Evolutionary conservation across 2,797 vertebrate species (phyloP).

Genomic region (Catharus ustulatus): DNA sequence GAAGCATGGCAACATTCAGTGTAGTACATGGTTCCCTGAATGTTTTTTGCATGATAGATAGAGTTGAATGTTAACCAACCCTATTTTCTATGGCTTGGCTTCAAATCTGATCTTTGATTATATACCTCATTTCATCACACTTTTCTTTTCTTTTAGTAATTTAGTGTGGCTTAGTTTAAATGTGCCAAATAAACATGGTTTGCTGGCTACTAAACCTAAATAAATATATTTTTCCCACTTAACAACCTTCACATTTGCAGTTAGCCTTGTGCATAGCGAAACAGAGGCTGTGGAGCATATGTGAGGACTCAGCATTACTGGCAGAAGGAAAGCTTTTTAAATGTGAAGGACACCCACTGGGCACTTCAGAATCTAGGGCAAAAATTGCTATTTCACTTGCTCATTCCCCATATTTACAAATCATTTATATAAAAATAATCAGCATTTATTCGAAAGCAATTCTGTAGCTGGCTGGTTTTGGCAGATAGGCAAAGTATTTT

Average conservation of each 20-base stretch:
- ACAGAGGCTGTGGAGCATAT: neutral
- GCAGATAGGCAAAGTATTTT: neutral
- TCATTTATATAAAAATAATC: conserved; percentile 10
- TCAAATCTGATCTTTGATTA: neutral
- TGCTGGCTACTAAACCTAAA: conserved; percentile 31
- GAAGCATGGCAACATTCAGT: neutral
- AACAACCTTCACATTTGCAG: conserved; percentile 16
- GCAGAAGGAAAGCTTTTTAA: conserved; percentile 28
- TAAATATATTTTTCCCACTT: neutral
- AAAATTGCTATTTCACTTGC: neutral
- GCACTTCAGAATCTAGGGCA: neutral
- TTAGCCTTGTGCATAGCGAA: neutral
- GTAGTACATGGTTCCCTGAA: neutral
- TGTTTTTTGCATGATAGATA: neutral
- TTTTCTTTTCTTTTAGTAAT: neutral
- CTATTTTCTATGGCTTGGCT: neutral
- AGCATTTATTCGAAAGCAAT: neutral
- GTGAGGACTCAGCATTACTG: neutral
- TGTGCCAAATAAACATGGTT: conserved; percentile 1
- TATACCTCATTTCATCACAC: neutral
- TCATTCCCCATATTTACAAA: conserved; percentile 26
- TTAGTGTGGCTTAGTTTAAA: conserved; percentile 14
- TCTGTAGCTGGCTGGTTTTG: conserved; percentile 1
- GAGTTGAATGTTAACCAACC: neutral
- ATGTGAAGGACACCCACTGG: conserved; percentile 2